Evolutionary conservation across 2,113 vertebrate species (phyloP), one percentile per base, ranked within the genome.

Genomic region (Vireo altiloquus): DNA sequence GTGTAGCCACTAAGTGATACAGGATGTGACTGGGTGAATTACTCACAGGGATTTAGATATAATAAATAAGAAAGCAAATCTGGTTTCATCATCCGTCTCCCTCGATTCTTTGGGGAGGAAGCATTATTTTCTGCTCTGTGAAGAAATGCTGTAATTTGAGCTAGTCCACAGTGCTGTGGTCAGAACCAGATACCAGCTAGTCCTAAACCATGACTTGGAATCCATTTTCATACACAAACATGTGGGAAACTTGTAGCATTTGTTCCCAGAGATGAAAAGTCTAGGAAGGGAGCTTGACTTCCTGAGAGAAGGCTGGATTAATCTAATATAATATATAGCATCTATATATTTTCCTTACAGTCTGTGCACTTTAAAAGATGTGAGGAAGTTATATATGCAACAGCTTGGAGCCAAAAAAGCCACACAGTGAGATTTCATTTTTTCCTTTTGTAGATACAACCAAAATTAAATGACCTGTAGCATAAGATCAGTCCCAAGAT

Each of bases 1-100:
- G 25, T 75, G 63, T 53, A 56, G 37, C 64, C 66, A 35, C 59
- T 69, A 75, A 90, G 37, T 28, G 82, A n/a, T 42, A 92, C 95
- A 94, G 97, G 95, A 96, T 96, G 77, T 96, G 96, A 96, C 78
- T 88, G 21, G 57, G 31, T 19, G 52, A 74, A 28, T 97, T 92
- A 93, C 86, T 96, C 95, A 95, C 33, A 50, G 59, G 66, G 56
- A 50, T 94, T 92, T 50, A 82, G 80, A 61, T 89, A 82, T 47
- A 66, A 84, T 64, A 92, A 94, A 81, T 89, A 87, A 71, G 42
- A 95, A 89, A 79, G 47, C 28, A 94, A 71, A 89, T 79, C 77
- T 75, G 50, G 13, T 82, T 89, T 88, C 24, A 1, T 86, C 42
- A 30, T 63, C 37, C n/a, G 28, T 40, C 15, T 84, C 37, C 71